Evolutionary conservation across 2,888 invertebrate species (phyloP).

Genomic region (Eucera pruinosa): DNA sequence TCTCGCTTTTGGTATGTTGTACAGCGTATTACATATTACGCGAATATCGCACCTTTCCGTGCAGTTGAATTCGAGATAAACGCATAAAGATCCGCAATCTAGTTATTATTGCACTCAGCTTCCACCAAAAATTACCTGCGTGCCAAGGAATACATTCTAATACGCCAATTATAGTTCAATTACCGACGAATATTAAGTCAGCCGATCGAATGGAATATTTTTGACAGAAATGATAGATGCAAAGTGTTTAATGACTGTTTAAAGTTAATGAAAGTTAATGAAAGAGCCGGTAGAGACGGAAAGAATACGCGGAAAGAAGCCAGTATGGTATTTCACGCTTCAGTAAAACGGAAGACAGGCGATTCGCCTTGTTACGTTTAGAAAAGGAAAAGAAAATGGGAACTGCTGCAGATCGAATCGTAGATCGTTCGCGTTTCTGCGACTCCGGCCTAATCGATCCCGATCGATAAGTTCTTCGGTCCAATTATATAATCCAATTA

Average conservation of each 20-base stretch:
- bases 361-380: slow-evolving; percentile 3
- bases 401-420: background rate
- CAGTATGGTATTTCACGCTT: slow-evolving; percentile 20
- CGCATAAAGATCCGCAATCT: too few relatives aligned
- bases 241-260: background rate
- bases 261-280: background rate
- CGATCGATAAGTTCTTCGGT: background rate
- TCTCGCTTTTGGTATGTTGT: too few relatives aligned
- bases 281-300: background rate
- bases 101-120: too few relatives aligned
- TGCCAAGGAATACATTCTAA: too few relatives aligned
- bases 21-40: too few relatives aligned
- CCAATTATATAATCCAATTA: slow-evolving; percentile 22
- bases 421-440: too few relatives aligned
- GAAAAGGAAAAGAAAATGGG: slow-evolving; percentile 10
- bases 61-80: too few relatives aligned
- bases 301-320: background rate
- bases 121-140: too few relatives aligned
- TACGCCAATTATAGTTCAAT: too few relatives aligned
- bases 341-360: slow-evolving; percentile 8
- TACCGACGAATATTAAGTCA: background rate
- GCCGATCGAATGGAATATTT: background rate
- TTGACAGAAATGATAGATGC: background rate
- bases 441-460: slow-evolving; percentile 1
- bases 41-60: too few relatives aligned